A percentile compares a stretch with the other conserved stretches of the same genome.
phyloP scores from a whole-genome alignment of 2,888 invertebrate genomes.

The Tachina lurida region DNA sequence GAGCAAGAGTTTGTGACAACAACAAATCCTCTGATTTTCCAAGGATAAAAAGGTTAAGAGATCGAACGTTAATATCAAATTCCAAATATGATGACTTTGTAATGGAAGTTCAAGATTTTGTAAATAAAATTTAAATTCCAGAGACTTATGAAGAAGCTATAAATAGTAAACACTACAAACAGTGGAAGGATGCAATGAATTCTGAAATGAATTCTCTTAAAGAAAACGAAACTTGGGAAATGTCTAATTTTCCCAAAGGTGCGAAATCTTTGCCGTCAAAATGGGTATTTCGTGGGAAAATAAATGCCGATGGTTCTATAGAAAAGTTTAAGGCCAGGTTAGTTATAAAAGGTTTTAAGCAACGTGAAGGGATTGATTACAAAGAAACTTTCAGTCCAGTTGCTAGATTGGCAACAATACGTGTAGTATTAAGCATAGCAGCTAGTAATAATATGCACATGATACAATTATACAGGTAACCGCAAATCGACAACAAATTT shows the following conservation, averaged over 20 bases:
- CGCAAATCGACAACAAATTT: no score
- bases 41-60: background rate
- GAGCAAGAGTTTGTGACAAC: no score
- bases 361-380: background rate
- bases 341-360: conserved; percentile 8
- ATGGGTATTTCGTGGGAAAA: no score
- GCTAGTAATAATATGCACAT: no score
- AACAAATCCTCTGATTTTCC: background rate
- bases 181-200: no score
- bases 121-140: conserved; percentile 3
- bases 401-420: background rate
- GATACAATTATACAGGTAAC: no score
- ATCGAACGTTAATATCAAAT: conserved; percentile 11
- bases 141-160: background rate
- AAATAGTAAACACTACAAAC: background rate
- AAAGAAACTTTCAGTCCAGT: conserved; percentile 21
- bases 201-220: no score
- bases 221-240: no score
- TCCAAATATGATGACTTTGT: conserved; percentile 3
- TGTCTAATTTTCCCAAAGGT: no score
- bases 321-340: conserved; percentile 5
- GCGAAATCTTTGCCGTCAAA: no score
- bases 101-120: conserved; percentile 20
- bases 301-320: background rate
- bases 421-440: no score